phyloP scores from a whole-genome alignment of 37 sponge, comb jelly and placozoan species.

The Axinella damicornis region DNA sequence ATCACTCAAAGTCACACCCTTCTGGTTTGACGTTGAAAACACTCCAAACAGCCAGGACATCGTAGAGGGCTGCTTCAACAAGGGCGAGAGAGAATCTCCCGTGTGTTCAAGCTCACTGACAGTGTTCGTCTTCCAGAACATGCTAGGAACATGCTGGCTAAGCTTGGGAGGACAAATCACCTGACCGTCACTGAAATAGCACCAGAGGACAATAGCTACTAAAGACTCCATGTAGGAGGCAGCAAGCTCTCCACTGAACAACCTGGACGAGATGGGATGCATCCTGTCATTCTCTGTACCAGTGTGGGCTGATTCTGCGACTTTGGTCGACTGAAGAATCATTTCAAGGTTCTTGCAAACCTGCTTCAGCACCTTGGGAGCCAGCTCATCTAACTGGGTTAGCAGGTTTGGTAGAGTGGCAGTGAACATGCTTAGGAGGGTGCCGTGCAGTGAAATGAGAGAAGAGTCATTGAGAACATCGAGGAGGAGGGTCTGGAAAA shows the following conservation, averaged over 20 bases:
- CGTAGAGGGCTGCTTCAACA: slow-evolving; percentile 31
- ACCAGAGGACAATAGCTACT: slow-evolving; percentile 28
- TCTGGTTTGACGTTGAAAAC: slow-evolving; percentile 20
- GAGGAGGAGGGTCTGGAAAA: slow-evolving; percentile 41
- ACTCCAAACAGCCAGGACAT: slow-evolving; percentile 65
- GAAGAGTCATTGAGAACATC: slow-evolving; percentile 12
- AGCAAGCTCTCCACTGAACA: neutral
- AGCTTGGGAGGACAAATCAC: neutral
- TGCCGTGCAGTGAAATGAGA: slow-evolving; percentile 24
- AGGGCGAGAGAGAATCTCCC: slow-evolving; percentile 1
- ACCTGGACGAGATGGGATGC: too few species aligned
- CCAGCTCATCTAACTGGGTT: slow-evolving; percentile 34
- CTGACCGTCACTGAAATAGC: slow-evolving; percentile 22
- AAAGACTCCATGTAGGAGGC: slow-evolving; percentile 21
- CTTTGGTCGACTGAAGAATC: neutral
- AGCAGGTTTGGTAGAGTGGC: slow-evolving; percentile 32
- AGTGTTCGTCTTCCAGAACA: slow-evolving; percentile 10
- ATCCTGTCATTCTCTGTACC: too few species aligned
- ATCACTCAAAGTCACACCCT: neutral
- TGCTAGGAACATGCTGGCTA: slow-evolving; percentile 10
- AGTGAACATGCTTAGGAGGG: slow-evolving; percentile 28
- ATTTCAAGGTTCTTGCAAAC: slow-evolving; percentile 29
- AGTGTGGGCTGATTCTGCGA: too few species aligned
- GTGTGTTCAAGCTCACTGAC: neutral
- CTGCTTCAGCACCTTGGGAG: slow-evolving; percentile 38